Percentiles rank a stretch among this genome's conserved stretches.
Evolutionary conservation across 2,797 vertebrate species (phyloP).

Genomic region (Oophaga sylvatica): DNA sequence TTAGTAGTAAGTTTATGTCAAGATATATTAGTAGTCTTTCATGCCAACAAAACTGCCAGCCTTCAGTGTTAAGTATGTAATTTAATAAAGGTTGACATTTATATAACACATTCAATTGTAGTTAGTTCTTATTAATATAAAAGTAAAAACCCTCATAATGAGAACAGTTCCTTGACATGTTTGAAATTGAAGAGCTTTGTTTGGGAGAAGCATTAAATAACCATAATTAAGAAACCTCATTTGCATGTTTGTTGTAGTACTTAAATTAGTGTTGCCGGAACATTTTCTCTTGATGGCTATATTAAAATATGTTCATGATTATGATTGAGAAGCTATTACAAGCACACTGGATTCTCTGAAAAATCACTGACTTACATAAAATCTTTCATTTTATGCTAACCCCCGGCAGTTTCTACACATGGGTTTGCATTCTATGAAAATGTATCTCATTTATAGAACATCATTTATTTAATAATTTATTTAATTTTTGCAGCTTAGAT

Average conservation of each 20-base stretch:
- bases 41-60: constrained; percentile 12
- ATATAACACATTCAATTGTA: constrained; percentile 52
- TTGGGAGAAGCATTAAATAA: constrained; percentile 60
- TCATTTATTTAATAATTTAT: constrained; percentile 37
- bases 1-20: constrained; percentile 2
- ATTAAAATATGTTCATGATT: constrained; percentile 61
- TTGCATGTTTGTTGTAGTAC: constrained; percentile 60
- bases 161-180: constrained; percentile 54
- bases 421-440: background rate
- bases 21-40: background rate
- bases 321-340: constrained; percentile 57
- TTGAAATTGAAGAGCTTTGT: constrained; percentile 60
- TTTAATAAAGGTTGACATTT: constrained; percentile 57
- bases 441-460: constrained; percentile 13
- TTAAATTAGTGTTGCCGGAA: constrained; percentile 60
- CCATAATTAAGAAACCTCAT: constrained; percentile 61
- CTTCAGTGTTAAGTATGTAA: constrained; percentile 13
- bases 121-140: constrained; percentile 53
- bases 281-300: constrained; percentile 61
- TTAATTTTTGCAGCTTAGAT: constrained; percentile 26
- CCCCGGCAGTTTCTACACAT: constrained; percentile 3
- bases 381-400: constrained; percentile 27
- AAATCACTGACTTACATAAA: constrained; percentile 29
- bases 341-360: constrained; percentile 19
- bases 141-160: constrained; percentile 42